Evolutionary conservation across 2,113 vertebrate species (phyloP), one percentile per base, ranked within the genome.

Genomic region (Melanostigma gelatinosum): DNA sequence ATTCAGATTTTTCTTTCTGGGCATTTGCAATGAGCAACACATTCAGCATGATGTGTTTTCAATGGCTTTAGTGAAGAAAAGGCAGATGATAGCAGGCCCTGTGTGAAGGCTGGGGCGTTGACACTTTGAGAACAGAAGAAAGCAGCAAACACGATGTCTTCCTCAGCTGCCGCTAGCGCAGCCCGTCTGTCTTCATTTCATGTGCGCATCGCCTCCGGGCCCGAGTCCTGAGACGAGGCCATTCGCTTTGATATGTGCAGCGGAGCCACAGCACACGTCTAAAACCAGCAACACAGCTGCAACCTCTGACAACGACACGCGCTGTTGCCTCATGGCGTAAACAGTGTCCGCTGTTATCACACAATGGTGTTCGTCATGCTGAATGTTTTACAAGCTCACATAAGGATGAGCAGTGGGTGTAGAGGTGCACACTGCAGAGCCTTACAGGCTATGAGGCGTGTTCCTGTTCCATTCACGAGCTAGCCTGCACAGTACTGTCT

Each of bases 161-260:
- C 61, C 27, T 8, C 58, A 77, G 29, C 44, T 27, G 46, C 22
- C 48, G 13, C 6, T 3, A 27, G 46, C 65, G 5, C 38, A 48
- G 55, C 32, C 34, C 0, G 6, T 52, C 24, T 10, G 24, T 22
- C 4, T 27, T 2, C 18, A 4, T 34, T 0, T 3, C 5, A 5
- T 13, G 5, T 38, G 27, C 72, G 72, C 66, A 55, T 22, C 22
- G 16, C 36, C 46, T 74, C 72, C 67, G 55, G 64, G 34, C 77
- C 58, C 7, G 34, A 73, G 81, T 88, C 84, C 79, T 84, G 79
- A 88, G 82, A 80, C 55, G 52, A 79, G 65, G 58, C 16, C 42
- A 0, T 82, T 72, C 57, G 69, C 34, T 83, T 64, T 78, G 66
- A 58, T 18, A 50, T 52, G 61, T 69, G 27, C 52, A 38, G 38